Evolutionary conservation across 2,797 vertebrate species (phyloP).

Genomic region (Gymnoscopelus microlampas): DNA sequence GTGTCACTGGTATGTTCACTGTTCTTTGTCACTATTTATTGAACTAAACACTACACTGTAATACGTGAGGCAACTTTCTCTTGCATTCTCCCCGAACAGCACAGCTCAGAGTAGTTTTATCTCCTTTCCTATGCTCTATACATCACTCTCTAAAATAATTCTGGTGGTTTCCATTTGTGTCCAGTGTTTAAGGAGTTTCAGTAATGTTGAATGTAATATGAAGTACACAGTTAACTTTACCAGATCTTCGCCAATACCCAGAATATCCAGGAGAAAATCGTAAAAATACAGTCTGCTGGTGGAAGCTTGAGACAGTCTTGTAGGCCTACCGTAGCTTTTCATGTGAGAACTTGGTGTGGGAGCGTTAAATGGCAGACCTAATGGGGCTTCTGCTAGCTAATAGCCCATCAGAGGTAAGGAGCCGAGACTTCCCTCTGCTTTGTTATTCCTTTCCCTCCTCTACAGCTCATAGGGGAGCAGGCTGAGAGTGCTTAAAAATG

Average conservation of each 20-base stretch:
- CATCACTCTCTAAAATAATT: conserved; percentile 39
- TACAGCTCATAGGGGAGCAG: conserved; percentile 59
- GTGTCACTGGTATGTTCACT: conserved; percentile 49
- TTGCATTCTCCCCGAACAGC: conserved; percentile 49
- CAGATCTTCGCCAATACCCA: background rate
- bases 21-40: conserved; percentile 46
- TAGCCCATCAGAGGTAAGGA: conserved; percentile 74
- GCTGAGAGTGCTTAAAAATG: conserved; percentile 59
- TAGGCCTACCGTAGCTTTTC: conserved; percentile 61
- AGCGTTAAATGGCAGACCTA: conserved; percentile 73
- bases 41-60: conserved; percentile 36
- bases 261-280: conserved; percentile 59
- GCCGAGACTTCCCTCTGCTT: conserved; percentile 66
- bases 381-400: conserved; percentile 77
- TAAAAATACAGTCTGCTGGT: conserved; percentile 35
- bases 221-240: conserved; percentile 4
- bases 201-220: background rate
- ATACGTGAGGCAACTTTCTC: conserved; percentile 45
- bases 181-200: background rate
- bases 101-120: conserved; percentile 57
- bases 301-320: conserved; percentile 56
- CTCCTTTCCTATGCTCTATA: conserved; percentile 52
- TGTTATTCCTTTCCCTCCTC: conserved; percentile 72
- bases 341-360: conserved; percentile 66
- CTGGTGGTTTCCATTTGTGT: conserved; percentile 7